phyloP scores from a whole-genome alignment of 2,113 vertebrate species.

The zebrafish (Danio rerio) region GRCz12tu NC_133180.1:22065001-22065500 shows the following conservation, averaged over 20 bases:
- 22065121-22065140: constrained; percentile 1
- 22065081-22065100: background rate
- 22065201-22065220: constrained; percentile 20
- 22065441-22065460: background rate
- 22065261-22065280: background rate
- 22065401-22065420: background rate
- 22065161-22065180: background rate
- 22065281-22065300: background rate
- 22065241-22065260: background rate
- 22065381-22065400: background rate
- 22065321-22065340: background rate
- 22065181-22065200: constrained; percentile 10
- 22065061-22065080: background rate
- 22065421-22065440: background rate
- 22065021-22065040: background rate
- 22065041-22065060: background rate
- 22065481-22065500: background rate
- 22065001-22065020: background rate
- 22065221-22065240: constrained; percentile 12
- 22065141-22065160: background rate
- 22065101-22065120: background rate
- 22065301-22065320: background rate
- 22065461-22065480: background rate
- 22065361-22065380: background rate
- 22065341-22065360: background rate